Base-by-base conservation (phyloP, 2,797 vertebrate species). In the Acanthurus leucopareius region DNA sequence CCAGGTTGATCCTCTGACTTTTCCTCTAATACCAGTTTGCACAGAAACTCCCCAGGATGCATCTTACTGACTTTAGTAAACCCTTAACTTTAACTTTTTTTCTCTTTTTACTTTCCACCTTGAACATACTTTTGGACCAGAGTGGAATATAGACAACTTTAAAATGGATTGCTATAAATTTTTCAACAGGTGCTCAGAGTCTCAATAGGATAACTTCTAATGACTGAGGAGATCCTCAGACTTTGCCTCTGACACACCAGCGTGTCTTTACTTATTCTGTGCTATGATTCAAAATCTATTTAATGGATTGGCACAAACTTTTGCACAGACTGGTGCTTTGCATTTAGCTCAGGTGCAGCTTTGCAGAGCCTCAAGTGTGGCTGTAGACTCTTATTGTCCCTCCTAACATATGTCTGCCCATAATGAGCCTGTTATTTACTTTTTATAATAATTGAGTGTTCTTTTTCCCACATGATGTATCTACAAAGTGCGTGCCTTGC, bases 141-240 rank as follows among this genome's bases (percentile, higher is more conserved):
- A 47, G 14, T 15, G 11, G 78, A 65, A 79, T 35, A 70, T 53
- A 3, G 15, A 56, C 7, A 56, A 45, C 25, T 42, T 45, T 32
- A 40, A 42, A 1, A 35, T n/a, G 15, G 22, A 67, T 35, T 75
- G 38, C 0, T 0, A 57, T 35, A 5, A 25, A 20, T 77, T 70
- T 64, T 56, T 59, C 0, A 15, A 10, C 53, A 56, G 15, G 16
- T 16, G 16, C 16, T 32, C 35, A 25, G 22, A 7, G 16, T 32
- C 19, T 20, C 10, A n/a, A 25, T 35, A 51, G 10, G 15, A 63
- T 25, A 16, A 16, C 45, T 47, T 47, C 40, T 42, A 42, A 42
- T 42, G 40, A 42, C 40, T 42, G 2, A 1, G 10, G 40, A 10
- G 40, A 42, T 42, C 40, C 40, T 42, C 11, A 10, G 10, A 42